A percentile compares a stretch with the other conserved stretches of the same genome.
These are phyloP conservation scores for Phodopus roborovskii DNA, from an alignment of 2,113 vertebrate species.

Conservation along the genomic window DNA sequence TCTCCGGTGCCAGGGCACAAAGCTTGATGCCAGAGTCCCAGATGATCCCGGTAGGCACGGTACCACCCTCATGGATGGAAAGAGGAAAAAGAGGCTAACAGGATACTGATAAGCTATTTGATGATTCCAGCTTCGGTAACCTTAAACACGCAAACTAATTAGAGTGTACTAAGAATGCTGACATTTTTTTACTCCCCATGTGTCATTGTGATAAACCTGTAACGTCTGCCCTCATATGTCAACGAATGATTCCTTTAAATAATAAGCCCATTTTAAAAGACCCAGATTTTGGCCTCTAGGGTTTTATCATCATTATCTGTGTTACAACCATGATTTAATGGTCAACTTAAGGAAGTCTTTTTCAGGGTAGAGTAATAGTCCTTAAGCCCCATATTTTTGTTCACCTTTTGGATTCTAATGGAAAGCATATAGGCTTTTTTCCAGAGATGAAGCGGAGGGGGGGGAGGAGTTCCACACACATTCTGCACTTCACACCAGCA, in stretches of 20 bases:
- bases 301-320: constrained; percentile 51
- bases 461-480: not conserved
- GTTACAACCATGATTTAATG: constrained; percentile 50
- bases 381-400: not conserved
- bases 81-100: not conserved
- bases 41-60: not conserved
- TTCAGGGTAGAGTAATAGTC: not conserved
- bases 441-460: not conserved
- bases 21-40: not conserved
- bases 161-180: not conserved
- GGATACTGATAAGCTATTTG: not conserved
- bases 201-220: constrained; percentile 7
- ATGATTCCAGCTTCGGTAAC: not conserved
- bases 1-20: not conserved
- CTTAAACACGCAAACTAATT: not conserved
- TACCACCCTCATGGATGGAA: not conserved
- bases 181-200: constrained; percentile 34
- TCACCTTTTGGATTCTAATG: constrained; percentile 1
- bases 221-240: constrained; percentile 24
- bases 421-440: not conserved
- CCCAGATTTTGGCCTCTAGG: constrained; percentile 40
- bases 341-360: constrained; percentile 22
- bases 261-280: constrained; percentile 8
- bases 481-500: not conserved
- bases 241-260: constrained; percentile 47